Conservation (phyloP, 2,797 vertebrate species). For the Gymnopithys bicolor region DNA sequence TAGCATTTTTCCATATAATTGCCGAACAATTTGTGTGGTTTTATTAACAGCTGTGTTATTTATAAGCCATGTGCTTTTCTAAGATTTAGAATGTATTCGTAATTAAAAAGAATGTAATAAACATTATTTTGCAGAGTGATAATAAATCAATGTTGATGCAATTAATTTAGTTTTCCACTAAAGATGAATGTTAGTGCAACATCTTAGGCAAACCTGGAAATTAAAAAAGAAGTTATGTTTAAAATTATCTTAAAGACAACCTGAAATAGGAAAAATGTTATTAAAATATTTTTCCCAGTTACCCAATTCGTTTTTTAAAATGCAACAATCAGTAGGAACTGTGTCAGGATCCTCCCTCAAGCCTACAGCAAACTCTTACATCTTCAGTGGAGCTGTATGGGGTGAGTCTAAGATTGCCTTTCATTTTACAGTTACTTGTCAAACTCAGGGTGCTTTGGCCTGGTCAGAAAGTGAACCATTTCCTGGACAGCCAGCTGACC, state of each 20-base stretch:
- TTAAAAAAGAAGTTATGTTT: background rate
- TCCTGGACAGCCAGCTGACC: background rate
- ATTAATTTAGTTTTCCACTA: background rate
- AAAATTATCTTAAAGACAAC: background rate
- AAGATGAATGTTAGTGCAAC: background rate
- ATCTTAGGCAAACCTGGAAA: background rate
- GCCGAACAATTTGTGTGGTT: background rate
- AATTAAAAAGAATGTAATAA: constrained; percentile 12
- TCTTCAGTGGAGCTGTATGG: background rate
- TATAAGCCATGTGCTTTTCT: background rate
- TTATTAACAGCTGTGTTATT: background rate
- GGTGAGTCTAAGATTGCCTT: background rate
- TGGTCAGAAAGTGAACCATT: background rate
- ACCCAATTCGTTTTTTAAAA: background rate
- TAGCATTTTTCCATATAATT: background rate
- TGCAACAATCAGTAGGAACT: background rate
- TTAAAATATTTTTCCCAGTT: background rate
- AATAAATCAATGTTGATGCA: background rate
- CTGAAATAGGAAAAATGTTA: background rate
- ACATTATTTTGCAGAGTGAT: background rate
- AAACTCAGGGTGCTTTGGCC: background rate
- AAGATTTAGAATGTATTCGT: background rate
- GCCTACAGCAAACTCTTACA: background rate
- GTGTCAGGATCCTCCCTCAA: background rate
- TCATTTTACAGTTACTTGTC: background rate